Evolutionary conservation across 30 jellyfish, hydroid and myxozoan species (phyloP), one percentile per base, ranked within the genome.

Genomic region (Turritopsis rubra): DNA sequence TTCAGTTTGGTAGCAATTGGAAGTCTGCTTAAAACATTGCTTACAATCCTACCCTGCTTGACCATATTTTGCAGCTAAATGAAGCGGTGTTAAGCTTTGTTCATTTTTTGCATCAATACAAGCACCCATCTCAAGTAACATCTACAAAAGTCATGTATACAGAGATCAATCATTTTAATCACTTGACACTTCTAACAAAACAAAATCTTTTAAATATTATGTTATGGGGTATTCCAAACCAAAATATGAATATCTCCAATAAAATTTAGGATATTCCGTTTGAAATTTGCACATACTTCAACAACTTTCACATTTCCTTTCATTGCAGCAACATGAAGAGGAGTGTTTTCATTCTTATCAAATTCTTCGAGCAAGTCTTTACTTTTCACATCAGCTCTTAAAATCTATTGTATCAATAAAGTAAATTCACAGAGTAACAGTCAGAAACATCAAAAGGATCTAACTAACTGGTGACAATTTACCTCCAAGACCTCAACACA

Each of bases 51-150:
- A 93, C 99, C 99, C 89, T 29, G 96, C 92, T 41, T 93, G 88
- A n/a, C 99, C 99, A 83, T 28, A 81, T 79, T 90, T 87, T 1
- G 99, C 96, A 25, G 99, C 99, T 78, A 95, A 82, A 75, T 89
- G 97, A 28, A 95, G 89, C 19, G 99, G 99, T 23, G 99, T 95
- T 8, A 87, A 74, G 26, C 86, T 88, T 81, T 95, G 96, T 77
- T 90, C 99, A 73, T 95, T 95, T 71, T 95, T 95, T 9, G 96
- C 96, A 65, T 95, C 98, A 41, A 95, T 90, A 52, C 96, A 88
- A 1, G 99, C 96, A 66, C 90, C 93, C 80, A 73, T 71, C 7
- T 77, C 82, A 72, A 88, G 73, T 28, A 93, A 85, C 9, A 83
- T 26, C 99, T 93, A 66, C 8, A 53, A 24, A n/a, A 80, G 8